Percentiles rank a stretch among this genome's conserved stretches.
Evolutionary conservation across 2,888 invertebrate genomes (phyloP).

Genomic region (Sinhomidia bicolor): DNA sequence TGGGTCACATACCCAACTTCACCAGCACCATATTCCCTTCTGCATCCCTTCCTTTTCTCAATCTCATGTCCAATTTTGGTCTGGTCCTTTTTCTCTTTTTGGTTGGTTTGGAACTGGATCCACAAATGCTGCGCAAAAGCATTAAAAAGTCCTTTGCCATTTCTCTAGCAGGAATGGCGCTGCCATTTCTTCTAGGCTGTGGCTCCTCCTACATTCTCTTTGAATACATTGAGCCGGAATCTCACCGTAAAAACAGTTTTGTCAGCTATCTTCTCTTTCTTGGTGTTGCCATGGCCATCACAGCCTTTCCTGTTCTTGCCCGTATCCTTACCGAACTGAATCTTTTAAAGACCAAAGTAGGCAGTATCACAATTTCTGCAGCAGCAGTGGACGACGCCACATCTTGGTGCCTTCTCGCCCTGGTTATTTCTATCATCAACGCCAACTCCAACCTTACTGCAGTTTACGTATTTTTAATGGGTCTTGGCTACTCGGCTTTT

Average conservation of each 20-base stretch:
- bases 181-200: conserved; percentile 68
- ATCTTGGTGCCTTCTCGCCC: conserved; percentile 74
- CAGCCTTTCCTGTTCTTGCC: conserved; percentile 76
- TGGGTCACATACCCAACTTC: conserved; percentile 72
- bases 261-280: conserved; percentile 73
- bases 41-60: conserved; percentile 71
- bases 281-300: conserved; percentile 76
- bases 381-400: conserved; percentile 75
- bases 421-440: conserved; percentile 74
- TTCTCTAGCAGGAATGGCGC: conserved; percentile 75
- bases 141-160: conserved; percentile 71
- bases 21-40: conserved; percentile 64
- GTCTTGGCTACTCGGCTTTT: conserved; percentile 64
- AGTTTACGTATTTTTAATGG: conserved; percentile 74
- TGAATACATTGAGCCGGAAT: conserved; percentile 62
- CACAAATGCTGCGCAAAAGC: conserved; percentile 70
- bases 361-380: conserved; percentile 71
- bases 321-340: conserved; percentile 75
- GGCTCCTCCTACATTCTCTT: conserved; percentile 70
- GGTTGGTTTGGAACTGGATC: conserved; percentile 76
- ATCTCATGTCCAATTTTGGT: conserved; percentile 76
- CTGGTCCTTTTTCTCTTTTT: conserved; percentile 75
- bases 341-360: conserved; percentile 74
- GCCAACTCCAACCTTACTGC: conserved; percentile 69
- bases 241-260: conserved; percentile 56